Evolutionary conservation across 2,888 invertebrate genomes (phyloP).

Genomic region (Embidobia sp.): DNA sequence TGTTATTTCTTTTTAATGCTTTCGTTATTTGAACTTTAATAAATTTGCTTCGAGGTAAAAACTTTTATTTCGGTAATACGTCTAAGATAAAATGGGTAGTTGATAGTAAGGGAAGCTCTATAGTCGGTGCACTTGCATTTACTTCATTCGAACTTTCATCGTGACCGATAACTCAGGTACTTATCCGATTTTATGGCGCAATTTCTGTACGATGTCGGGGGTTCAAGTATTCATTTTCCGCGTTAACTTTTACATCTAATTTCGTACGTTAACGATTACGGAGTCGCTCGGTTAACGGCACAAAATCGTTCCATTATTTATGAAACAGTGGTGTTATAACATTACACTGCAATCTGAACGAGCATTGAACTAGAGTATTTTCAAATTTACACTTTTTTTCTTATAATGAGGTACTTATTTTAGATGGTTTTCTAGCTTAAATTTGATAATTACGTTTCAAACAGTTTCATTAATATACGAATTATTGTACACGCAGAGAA

Average conservation of each 20-base stretch:
- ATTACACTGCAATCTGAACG: neutral
- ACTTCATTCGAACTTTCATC: conserved; percentile 48
- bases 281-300: conserved; percentile 18
- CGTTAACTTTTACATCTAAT: conserved; percentile 33
- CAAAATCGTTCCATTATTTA: conserved; percentile 20
- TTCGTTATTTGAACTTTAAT: neutral
- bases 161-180: conserved; percentile 45
- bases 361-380: too few species aligned
- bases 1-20: neutral
- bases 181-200: conserved; percentile 43
- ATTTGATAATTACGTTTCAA: too few species aligned
- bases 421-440: too few species aligned
- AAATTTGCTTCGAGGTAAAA: neutral
- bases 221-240: conserved; percentile 38
- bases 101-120: conserved; percentile 13
- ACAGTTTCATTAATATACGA: too few species aligned
- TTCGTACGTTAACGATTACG: conserved; percentile 27
- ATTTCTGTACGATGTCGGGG: conserved; percentile 20
- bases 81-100: neutral
- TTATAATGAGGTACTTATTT: too few species aligned
- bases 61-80: conserved; percentile 5
- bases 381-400: too few species aligned
- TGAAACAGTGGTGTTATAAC: neutral
- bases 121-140: conserved; percentile 11
- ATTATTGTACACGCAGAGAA: too few species aligned